Evolutionary conservation across 2,888 invertebrate species (phyloP).

Genomic region (Aleiodes leptofemur): DNA sequence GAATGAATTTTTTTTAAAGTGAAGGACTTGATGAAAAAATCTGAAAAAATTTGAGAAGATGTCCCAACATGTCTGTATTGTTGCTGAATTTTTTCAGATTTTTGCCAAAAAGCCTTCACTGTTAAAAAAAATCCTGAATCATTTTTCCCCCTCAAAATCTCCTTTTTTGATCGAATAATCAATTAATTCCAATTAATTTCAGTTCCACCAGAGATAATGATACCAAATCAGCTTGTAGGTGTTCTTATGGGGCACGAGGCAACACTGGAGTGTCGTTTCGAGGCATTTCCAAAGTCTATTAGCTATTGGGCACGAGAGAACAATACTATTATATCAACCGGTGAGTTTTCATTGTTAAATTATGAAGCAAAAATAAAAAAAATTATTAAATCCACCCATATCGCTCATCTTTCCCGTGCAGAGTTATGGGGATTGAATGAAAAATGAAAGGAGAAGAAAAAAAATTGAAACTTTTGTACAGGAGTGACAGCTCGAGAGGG

Average conservation of each 20-base stretch:
- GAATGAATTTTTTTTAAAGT: too few relatives aligned
- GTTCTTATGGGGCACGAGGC: constrained; percentile 85
- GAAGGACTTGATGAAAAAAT: too few relatives aligned
- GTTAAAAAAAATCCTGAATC: too few relatives aligned
- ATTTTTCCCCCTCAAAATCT: too few relatives aligned
- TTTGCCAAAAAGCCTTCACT: too few relatives aligned
- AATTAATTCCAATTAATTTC: constrained; percentile 47
- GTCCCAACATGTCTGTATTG: too few relatives aligned
- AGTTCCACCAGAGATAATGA: constrained; percentile 92
- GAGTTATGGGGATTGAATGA: too few relatives aligned
- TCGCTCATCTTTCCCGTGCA: neutral
- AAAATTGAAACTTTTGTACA: too few relatives aligned
- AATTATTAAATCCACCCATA: neutral
- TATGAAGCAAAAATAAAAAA: neutral
- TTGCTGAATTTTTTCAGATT: too few relatives aligned
- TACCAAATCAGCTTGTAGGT: constrained; percentile 89
- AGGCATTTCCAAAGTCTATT: constrained; percentile 90
- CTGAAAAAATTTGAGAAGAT: too few relatives aligned
- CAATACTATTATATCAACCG: constrained; percentile 86
- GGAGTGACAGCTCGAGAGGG: too few relatives aligned
- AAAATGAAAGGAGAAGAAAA: too few relatives aligned
- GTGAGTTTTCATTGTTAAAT: constrained; percentile 75
- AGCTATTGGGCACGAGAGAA: constrained; percentile 89
- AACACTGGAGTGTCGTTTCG: constrained; percentile 88
- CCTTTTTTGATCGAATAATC: neutral